These are phyloP conservation scores for Rutilus rutilus DNA, from an alignment of 2,113 vertebrate species.

Conservation along the genomic window DNA sequence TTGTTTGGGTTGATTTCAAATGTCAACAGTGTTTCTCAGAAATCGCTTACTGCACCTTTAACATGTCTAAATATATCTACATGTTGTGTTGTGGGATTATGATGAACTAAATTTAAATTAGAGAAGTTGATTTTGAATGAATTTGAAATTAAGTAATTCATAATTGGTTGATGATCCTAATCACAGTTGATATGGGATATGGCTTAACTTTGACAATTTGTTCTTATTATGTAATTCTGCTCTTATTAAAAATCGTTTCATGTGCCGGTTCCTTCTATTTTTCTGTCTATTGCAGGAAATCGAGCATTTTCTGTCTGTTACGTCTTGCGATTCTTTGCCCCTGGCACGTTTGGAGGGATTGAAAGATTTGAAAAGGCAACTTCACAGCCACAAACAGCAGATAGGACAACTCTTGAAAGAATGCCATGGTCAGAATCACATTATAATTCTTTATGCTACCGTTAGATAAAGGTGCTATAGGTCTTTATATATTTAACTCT, in stretches of 20 bases:
- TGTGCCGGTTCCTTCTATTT: slow-evolving; percentile 45
- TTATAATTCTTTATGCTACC: no score
- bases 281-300: slow-evolving; percentile 85
- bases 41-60: no score
- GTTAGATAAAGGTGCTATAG: background rate
- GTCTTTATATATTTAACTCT: background rate
- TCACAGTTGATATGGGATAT: background rate
- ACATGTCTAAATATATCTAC: no score
- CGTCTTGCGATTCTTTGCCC: slow-evolving; percentile 86
- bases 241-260: background rate
- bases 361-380: slow-evolving; percentile 85
- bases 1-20: no score
- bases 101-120: background rate
- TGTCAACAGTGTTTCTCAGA: no score
- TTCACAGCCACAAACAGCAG: slow-evolving; percentile 85
- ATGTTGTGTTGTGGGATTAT: background rate
- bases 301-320: slow-evolving; percentile 89
- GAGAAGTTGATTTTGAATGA: background rate
- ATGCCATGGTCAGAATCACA: slow-evolving; percentile 78
- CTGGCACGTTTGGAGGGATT: slow-evolving; percentile 90
- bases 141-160: background rate
- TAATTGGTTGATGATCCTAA: background rate
- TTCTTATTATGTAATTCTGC: background rate
- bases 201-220: background rate
- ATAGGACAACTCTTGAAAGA: slow-evolving; percentile 83